Evolutionary conservation across 2,797 vertebrate species (phyloP).

Genomic region (Spinibarbus caldwelli): DNA sequence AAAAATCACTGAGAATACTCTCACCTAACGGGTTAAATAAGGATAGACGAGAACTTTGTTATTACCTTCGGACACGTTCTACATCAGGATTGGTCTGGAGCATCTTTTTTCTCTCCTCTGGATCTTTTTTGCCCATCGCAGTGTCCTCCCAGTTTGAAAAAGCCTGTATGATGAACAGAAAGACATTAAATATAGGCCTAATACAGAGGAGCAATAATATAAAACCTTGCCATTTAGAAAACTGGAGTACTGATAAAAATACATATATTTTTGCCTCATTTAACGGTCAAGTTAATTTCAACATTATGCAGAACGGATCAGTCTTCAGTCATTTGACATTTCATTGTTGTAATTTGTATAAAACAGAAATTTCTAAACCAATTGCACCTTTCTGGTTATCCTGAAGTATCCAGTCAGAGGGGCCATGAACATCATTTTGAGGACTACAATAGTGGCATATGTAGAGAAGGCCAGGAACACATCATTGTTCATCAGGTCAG

Average conservation of each 20-base stretch:
- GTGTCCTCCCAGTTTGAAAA: slow-evolving; percentile 86
- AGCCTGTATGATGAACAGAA: slow-evolving; percentile 67
- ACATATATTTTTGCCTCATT: background rate
- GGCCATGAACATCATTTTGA: slow-evolving; percentile 88
- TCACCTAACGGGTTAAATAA: background rate
- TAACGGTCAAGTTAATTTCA: background rate
- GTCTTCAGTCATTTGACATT: background rate
- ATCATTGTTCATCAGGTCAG: slow-evolving; percentile 73
- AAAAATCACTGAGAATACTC: background rate
- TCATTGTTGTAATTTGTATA: background rate
- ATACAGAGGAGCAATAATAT: too few species aligned
- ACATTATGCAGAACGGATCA: background rate
- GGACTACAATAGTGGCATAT: slow-evolving; percentile 77
- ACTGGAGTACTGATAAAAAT: background rate
- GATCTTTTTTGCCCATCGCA: slow-evolving; percentile 58
- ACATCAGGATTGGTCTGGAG: slow-evolving; percentile 79
- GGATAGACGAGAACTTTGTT: background rate
- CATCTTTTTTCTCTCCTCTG: slow-evolving; percentile 78
- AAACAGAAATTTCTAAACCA: background rate
- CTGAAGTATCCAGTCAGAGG: slow-evolving; percentile 75
- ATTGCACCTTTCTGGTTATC: slow-evolving; percentile 78
- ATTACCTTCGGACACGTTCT: slow-evolving; percentile 86
- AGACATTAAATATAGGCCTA: background rate
- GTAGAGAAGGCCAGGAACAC: slow-evolving; percentile 78
- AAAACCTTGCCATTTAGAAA: background rate